Conservation (phyloP, 2,797 vertebrate species). For the Ciconia nigra region DNA sequence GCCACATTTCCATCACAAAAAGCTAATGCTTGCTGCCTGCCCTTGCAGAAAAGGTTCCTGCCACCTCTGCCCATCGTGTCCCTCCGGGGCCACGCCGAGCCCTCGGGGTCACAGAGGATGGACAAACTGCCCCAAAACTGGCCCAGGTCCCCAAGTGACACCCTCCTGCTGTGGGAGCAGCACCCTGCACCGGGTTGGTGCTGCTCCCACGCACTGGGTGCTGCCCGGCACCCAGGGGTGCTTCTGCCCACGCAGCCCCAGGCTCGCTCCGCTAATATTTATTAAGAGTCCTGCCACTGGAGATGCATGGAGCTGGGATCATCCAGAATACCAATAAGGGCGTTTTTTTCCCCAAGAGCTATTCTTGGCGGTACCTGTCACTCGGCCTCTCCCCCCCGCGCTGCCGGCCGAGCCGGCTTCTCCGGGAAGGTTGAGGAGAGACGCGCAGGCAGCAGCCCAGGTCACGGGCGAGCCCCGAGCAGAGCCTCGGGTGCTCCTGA, state of each 20-base stretch:
- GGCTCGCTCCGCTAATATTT: accelerated
- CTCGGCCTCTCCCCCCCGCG: accelerated
- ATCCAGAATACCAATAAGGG: neutral
- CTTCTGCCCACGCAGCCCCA: accelerated
- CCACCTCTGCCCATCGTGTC: accelerated
- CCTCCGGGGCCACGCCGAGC: neutral
- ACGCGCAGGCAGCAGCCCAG: accelerated
- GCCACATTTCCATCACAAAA: neutral
- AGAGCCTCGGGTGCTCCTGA: neutral
- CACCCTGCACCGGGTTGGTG: neutral
- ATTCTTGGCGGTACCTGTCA: neutral
- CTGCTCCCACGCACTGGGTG: neutral
- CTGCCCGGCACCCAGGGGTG: neutral
- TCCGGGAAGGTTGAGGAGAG: neutral
- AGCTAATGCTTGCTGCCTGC: neutral
- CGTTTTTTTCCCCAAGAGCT: accelerated
- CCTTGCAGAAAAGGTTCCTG: neutral
- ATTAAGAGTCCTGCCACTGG: accelerated
- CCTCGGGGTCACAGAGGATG: accelerated
- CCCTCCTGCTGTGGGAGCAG: neutral
- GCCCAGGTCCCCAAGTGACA: neutral
- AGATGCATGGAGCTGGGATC: neutral
- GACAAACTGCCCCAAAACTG: neutral
- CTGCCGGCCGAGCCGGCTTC: accelerated
- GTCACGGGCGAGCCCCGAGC: accelerated